Evolutionary conservation across 2,113 vertebrate species (phyloP).

Genomic region (Hassar affinis): DNA sequence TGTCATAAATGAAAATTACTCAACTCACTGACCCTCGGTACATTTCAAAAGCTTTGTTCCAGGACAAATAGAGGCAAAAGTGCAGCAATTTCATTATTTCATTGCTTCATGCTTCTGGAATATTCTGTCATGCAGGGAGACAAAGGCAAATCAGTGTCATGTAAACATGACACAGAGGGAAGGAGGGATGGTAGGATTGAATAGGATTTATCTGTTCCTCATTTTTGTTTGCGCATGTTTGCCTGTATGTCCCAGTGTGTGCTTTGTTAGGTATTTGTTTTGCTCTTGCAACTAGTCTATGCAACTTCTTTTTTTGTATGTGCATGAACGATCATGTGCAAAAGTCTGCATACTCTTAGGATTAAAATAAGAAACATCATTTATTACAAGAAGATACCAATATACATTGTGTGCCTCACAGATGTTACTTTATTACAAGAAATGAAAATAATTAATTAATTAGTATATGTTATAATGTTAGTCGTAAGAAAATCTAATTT

Average conservation of each 20-base stretch:
- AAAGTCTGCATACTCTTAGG: not conserved
- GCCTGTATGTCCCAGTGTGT: constrained; percentile 32
- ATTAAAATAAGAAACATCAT: not conserved
- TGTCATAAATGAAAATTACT: constrained; percentile 26
- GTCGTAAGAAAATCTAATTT: not conserved
- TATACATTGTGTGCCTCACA: not conserved
- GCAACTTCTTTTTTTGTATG: constrained; percentile 5
- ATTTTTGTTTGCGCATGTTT: constrained; percentile 1
- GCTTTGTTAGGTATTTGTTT: constrained; percentile 25
- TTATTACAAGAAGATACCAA: not conserved
- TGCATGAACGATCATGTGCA: not conserved
- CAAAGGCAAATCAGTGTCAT: constrained; percentile 17
- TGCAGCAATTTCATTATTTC: constrained; percentile 37
- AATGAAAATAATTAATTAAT: not conserved
- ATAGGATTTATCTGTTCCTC: constrained; percentile 39
- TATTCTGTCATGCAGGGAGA: constrained; percentile 24
- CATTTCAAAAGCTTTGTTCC: constrained; percentile 27
- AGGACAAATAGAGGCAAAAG: constrained; percentile 18
- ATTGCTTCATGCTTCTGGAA: constrained; percentile 42
- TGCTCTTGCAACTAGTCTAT: constrained; percentile 1
- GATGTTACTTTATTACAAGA: not conserved
- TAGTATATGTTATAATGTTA: not conserved
- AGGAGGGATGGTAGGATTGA: constrained; percentile 24
- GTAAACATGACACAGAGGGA: constrained; percentile 33
- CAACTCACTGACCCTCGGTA: constrained; percentile 13